Evolutionary conservation across 2,113 vertebrate genomes (phyloP).

Genomic region (Caretta caretta): DNA sequence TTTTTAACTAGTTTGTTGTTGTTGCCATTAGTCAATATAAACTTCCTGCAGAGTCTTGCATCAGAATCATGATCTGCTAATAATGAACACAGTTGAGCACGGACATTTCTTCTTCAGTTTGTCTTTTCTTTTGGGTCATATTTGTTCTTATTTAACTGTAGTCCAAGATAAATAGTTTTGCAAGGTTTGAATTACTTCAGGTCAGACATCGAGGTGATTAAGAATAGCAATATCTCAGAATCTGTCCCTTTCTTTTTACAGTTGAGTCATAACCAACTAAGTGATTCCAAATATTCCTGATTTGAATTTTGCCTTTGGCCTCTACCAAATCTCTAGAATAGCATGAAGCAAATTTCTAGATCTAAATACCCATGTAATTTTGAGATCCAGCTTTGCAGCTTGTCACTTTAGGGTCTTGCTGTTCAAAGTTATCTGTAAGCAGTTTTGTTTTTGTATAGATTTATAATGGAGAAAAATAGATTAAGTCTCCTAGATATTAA

Average conservation of each 20-base stretch:
- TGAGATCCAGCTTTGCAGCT: not conserved
- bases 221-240: not conserved
- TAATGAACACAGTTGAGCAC: not conserved
- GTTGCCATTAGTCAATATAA: not conserved
- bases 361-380: not conserved
- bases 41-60: not conserved
- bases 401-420: not conserved
- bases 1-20: not conserved
- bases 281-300: not conserved
- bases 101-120: not conserved
- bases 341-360: not conserved
- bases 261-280: not conserved
- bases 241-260: not conserved
- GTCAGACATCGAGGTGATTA: not conserved
- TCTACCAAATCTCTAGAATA: not conserved
- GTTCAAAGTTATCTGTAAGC: not conserved
- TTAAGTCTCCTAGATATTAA: not conserved
- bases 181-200: not conserved
- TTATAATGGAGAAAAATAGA: not conserved
- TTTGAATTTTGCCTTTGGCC: not conserved
- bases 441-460: not conserved
- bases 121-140: not conserved
- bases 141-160: not conserved
- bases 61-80: not conserved
- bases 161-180: not conserved